Conservation (phyloP, 1,140 invertebrate genomes). For the Apis laboriosa region DNA sequence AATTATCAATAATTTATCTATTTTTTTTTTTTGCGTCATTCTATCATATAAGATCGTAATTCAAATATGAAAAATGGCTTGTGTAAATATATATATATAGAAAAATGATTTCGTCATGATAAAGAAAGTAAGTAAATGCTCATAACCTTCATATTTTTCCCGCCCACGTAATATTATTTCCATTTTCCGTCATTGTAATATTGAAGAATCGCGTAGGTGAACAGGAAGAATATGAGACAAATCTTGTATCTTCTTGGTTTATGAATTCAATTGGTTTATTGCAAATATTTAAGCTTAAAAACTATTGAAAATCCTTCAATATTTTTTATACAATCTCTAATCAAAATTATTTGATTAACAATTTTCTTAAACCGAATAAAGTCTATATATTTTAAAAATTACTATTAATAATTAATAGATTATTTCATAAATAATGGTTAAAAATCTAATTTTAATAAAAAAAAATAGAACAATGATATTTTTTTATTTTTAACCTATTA, state of each 20-base stretch:
- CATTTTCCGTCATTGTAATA: conserved; percentile 22
- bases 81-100: no score
- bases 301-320: background rate
- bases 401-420: no score
- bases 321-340: background rate
- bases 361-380: background rate
- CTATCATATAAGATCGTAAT: background rate
- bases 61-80: background rate
- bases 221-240: background rate
- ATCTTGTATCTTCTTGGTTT: background rate
- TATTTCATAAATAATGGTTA: background rate
- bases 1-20: no score
- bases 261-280: background rate
- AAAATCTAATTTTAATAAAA: no score
- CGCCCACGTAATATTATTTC: conserved; percentile 21
- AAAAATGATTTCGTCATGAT: conserved; percentile 9
- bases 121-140: conserved; percentile 31
- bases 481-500: no score
- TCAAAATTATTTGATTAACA: background rate
- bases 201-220: background rate
- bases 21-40: conserved; percentile 5
- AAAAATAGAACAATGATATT: no score
- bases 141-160: conserved; percentile 38
- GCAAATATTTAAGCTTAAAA: background rate
- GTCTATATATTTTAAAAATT: no score